Evolutionary conservation across 2,113 vertebrate genomes (phyloP), one percentile per base, ranked within the genome.

Genomic region (Cricetomys ansorgei): DNA sequence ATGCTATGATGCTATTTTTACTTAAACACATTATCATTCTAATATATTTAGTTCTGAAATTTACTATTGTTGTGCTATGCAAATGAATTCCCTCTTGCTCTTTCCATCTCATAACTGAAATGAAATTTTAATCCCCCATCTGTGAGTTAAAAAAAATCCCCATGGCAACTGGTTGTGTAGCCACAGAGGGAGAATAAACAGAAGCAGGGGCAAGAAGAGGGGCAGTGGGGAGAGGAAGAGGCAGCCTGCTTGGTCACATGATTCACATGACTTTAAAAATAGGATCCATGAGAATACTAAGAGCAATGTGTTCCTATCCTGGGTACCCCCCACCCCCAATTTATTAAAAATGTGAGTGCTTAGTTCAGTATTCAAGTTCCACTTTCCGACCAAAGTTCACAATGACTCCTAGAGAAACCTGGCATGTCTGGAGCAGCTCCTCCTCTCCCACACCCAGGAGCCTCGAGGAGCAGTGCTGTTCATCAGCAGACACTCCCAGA

Each of bases 121-220:
- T 98, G 97, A 98, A 98, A 98, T 97, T 98, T 98, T 98, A 98
- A 98, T 98, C 98, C 97, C 94, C 97, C 97, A 97, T 98, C 98
- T 98, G 98, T 98, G 98, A 98, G 97, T 98, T 98, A 12, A 62
- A 95, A 96, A 95, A 97, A 98, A 97, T 98, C 98, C 97, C 94
- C 95, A 10, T 93, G 97, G 97, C 97, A 97, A 98, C 97, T 95
- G 97, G 83, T 96, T 98, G 96, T 48, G 0, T 80, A 97, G 97
- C 95, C 97, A 96, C 88, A 67, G 92, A 95, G 69, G 95, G 70
- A 97, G 95, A 97, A 95, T 97, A 97, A 98, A 97, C 96, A 98
- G 94, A 92, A 96, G 77, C 90, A 94, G 90, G 94, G 95, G 55
- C 48, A 86, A 40, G 62, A 50, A 50, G 96, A 72, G 86, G 70